Percentiles rank a stretch among this genome's conserved stretches.
phyloP scores from a whole-genome alignment of 2,797 vertebrate genomes.

The Tokudaia muenninki region DNA sequence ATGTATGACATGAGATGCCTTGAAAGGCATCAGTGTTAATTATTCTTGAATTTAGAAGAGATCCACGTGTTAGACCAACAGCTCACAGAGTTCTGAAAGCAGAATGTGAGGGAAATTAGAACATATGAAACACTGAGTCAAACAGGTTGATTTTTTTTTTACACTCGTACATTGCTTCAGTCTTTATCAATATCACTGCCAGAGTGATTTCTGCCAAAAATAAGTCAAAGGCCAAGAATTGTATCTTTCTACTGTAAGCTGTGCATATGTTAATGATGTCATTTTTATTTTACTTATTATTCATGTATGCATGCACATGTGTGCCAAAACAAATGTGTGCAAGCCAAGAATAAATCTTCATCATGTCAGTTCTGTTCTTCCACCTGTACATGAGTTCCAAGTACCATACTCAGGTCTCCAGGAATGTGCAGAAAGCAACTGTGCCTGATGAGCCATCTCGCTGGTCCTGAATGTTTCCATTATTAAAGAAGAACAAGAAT shows the following conservation, averaged over 20 bases:
- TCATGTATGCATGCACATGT: not conserved
- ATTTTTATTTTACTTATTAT: conserved; percentile 28
- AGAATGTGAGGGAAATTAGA: conserved; percentile 8
- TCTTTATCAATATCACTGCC: not conserved
- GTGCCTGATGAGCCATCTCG: not conserved
- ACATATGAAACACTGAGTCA: conserved; percentile 23
- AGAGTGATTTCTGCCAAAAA: not conserved
- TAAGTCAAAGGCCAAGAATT: conserved; percentile 14
- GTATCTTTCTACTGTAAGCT: not conserved
- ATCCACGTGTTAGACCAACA: not conserved
- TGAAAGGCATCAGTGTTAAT: not conserved
- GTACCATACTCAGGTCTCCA: not conserved
- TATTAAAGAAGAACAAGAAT: conserved; percentile 53
- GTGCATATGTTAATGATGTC: not conserved
- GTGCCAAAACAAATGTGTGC: not conserved
- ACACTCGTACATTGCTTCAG: not conserved
- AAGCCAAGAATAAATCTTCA: not conserved
- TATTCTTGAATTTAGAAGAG: not conserved
- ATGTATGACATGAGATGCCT: not conserved
- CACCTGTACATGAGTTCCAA: not conserved
- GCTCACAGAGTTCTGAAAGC: not conserved
- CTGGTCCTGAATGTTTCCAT: conserved; percentile 36
- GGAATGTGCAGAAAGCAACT: not conserved
- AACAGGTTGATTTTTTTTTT: not conserved
- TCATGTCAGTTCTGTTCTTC: not conserved